phyloP scores from a whole-genome alignment of 2,888 invertebrate genomes.

The Apeira syringaria region DNA sequence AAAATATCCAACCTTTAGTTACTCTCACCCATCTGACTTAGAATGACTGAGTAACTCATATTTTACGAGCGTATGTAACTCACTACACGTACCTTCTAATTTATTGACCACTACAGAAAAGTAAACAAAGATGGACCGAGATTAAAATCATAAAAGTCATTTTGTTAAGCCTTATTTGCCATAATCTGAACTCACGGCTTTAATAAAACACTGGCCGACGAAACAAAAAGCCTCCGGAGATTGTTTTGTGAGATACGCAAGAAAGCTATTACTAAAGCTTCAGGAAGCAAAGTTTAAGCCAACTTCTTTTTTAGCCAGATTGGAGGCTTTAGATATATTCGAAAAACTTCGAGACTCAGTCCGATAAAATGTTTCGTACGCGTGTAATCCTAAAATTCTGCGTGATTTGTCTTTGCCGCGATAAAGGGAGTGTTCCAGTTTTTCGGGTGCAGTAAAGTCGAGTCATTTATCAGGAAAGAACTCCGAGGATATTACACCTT shows the following conservation, averaged over 20 bases:
- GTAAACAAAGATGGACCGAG: neutral
- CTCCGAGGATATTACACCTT: slow-evolving; percentile 25
- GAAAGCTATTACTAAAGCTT: slow-evolving; percentile 55
- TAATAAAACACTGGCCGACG: slow-evolving; percentile 13
- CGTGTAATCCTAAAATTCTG: slow-evolving; percentile 67
- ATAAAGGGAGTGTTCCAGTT: slow-evolving; percentile 49
- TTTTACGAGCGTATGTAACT: neutral
- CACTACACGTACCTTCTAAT: neutral
- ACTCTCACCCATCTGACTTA: slow-evolving; percentile 28
- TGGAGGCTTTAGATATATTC: slow-evolving; percentile 63
- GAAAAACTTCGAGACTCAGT: slow-evolving; percentile 57
- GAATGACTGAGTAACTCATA: slow-evolving; percentile 32
- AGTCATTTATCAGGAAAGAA: slow-evolving; percentile 39
- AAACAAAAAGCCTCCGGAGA: slow-evolving; percentile 18
- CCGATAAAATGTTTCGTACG: slow-evolving; percentile 73
- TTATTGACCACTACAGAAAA: slow-evolving; percentile 1
- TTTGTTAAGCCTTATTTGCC: slow-evolving; percentile 1
- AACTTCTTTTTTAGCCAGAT: slow-evolving; percentile 62
- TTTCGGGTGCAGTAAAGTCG: slow-evolving; percentile 44
- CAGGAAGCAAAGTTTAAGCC: slow-evolving; percentile 62
- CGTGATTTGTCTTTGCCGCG: slow-evolving; percentile 67
- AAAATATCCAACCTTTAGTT: slow-evolving; percentile 48
- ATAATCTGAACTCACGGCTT: slow-evolving; percentile 3
- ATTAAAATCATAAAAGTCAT: neutral
- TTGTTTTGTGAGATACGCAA: slow-evolving; percentile 34